Evolutionary conservation across 23 tunicate species (phyloP).

Genomic region (Ascidia mentula): DNA sequence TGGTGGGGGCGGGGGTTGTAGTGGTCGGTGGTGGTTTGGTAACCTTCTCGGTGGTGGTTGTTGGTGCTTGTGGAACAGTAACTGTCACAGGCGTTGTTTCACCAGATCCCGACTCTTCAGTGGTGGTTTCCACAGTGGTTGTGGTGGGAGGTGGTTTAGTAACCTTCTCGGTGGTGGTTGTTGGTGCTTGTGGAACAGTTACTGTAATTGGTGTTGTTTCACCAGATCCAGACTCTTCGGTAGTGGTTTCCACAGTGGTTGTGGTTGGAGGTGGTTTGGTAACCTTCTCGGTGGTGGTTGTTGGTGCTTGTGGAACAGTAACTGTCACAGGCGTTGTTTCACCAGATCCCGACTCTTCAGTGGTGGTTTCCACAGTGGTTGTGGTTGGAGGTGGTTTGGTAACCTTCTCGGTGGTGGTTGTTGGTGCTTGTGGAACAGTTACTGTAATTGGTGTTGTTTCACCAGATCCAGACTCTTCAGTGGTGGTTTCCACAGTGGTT

Average conservation of each 20-base stretch:
- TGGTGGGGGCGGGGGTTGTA: constrained; percentile 22
- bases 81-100: constrained; percentile 41
- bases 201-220: constrained; percentile 3
- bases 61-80: constrained; percentile 37
- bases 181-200: constrained; percentile 32
- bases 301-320: constrained; percentile 26
- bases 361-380: not conserved
- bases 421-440: constrained; percentile 42
- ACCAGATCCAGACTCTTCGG: constrained; percentile 33
- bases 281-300: constrained; percentile 33
- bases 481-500: constrained; percentile 29
- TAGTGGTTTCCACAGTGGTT: constrained; percentile 40
- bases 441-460: constrained; percentile 12
- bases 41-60: constrained; percentile 12
- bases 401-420: constrained; percentile 39
- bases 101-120: constrained; percentile 38
- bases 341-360: constrained; percentile 17
- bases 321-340: not conserved
- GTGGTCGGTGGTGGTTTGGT: constrained; percentile 17
- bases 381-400: constrained; percentile 22
- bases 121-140: constrained; percentile 52
- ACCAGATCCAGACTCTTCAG: constrained; percentile 32
- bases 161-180: constrained; percentile 39
- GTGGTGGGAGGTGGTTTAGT: constrained; percentile 46
- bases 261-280: constrained; percentile 19